Conservation (phyloP, 2,888 invertebrate species). For the Seira ritae region DNA sequence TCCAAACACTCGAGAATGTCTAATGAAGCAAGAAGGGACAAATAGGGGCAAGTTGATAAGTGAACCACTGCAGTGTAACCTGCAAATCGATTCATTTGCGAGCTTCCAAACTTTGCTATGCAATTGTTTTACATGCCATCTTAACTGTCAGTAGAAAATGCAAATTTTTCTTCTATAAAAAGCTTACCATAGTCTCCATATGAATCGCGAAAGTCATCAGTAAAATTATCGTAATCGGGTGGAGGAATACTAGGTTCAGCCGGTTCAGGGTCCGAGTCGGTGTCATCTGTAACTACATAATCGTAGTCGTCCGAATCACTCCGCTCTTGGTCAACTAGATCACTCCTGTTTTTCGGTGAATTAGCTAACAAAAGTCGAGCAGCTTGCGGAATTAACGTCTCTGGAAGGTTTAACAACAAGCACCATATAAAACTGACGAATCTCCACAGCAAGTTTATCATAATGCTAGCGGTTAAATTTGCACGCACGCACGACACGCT, state of each 20-base stretch:
- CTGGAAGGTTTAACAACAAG: conserved; percentile 51
- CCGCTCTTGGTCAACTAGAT: conserved; percentile 62
- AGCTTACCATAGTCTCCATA: conserved; percentile 71
- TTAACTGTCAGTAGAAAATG: neutral
- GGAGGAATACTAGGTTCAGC: conserved; percentile 57
- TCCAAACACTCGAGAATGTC: no score
- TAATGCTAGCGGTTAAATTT: neutral
- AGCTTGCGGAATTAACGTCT: conserved; percentile 72
- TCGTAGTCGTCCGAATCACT: conserved; percentile 69
- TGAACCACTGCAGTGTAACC: no score
- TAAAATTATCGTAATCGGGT: conserved; percentile 65
- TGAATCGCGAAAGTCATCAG: conserved; percentile 69
- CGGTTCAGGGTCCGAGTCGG: conserved; percentile 56
- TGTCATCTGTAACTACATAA: conserved; percentile 61
- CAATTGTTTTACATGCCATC: no score
- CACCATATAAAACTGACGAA: conserved; percentile 17
- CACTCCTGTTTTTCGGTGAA: conserved; percentile 58
- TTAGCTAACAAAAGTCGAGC: conserved; percentile 70
- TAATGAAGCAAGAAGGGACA: no score
- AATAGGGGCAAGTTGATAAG: no score
- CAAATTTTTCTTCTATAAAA: neutral
- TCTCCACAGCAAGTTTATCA: neutral
- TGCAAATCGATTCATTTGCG: no score
- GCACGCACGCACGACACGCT: no score
- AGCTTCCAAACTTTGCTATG: no score